Evolutionary conservation across 2,797 vertebrate species (phyloP), one percentile per base, ranked within the genome.

Genomic region (Pygocentrus nattereri): DNA sequence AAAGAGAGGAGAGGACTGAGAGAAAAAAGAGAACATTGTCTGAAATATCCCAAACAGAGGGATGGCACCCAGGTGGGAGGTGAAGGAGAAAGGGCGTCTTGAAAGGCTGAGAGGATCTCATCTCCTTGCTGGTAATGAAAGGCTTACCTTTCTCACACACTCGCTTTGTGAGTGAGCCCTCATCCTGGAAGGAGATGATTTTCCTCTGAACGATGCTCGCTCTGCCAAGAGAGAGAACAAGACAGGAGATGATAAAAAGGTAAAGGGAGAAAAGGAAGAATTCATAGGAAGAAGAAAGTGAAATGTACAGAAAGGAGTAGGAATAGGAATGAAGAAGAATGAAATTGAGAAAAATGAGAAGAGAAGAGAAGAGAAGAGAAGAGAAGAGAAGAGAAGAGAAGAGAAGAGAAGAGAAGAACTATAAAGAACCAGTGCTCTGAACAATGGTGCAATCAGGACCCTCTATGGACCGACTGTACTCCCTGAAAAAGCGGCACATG

Each of bases 121-220:
- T 79, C 73, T 78, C 80, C 27, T 34, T 50, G 62, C 19, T n/a
- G 77, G n/a, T 67, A 72, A 78, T 64, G 21, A 59, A 83, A 69
- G 47, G 30, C 77, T 86, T 95, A 99, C 98, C 98, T 97, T 94
- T 97, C 89, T 99, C 98, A 91, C 97, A 99, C 71, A 99, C 95
- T 78, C 93, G 96, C 89, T 97, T 95, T 21, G 97, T 99, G 84
- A 99, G 96, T 31, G 97, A 98, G 27, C 97, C 98, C 86, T 98
- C 96, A 69, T 99, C 96, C 91, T 98, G 97, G 94, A 99, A 99
- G 92, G 97, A 98, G 91, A 98, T 98, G 41, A 98, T 93, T 87
- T 95, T 96, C 85, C 98, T 99, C 94, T 99, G 97, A 86, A 99
- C 96, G 58, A 99, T 98, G 81, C 97, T 99, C 81, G 98, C 97